Evolutionary conservation across 1,140 invertebrate species (phyloP).

Genomic region (Helicorthomorpha holstii): DNA sequence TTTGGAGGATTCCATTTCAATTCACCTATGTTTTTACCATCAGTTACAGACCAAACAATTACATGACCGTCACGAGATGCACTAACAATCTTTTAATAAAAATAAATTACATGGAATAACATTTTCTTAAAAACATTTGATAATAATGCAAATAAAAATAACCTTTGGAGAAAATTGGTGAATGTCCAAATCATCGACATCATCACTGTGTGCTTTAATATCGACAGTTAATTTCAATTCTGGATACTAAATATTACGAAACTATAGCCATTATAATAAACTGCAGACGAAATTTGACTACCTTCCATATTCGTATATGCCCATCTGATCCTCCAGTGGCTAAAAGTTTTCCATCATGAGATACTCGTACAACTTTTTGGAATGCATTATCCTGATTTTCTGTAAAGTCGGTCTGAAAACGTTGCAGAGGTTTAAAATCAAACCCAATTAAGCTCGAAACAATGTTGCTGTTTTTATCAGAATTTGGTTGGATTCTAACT

Average conservation of each 20-base stretch:
- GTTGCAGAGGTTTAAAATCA: conserved; percentile 24
- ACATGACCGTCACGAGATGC: conserved; percentile 73
- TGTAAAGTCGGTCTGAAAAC: conserved; percentile 30
- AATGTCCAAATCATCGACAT: conserved; percentile 84
- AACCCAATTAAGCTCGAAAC: conserved; percentile 20
- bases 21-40: conserved; percentile 42
- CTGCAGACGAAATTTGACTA: conserved; percentile 9
- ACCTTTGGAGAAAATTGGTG: neutral
- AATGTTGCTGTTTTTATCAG: neutral
- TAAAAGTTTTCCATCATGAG: conserved; percentile 52
- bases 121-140: conserved; percentile 10
- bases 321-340: conserved; percentile 84
- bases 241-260: conserved; percentile 39
- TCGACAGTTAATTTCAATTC: conserved; percentile 46
- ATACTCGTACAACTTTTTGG: conserved; percentile 71
- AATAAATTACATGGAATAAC: conserved; percentile 1
- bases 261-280: conserved; percentile 3
- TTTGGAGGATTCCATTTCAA: conserved; percentile 52
- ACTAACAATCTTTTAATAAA: conserved; percentile 43
- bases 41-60: conserved; percentile 53
- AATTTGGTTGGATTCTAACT: no score
- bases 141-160: conserved; percentile 3
- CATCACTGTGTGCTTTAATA: conserved; percentile 53
- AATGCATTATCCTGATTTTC: conserved; percentile 43
- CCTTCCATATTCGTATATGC: conserved; percentile 64